Conservation (phyloP, 37 sponge, comb jelly and placozoan genomes). For the Bolinopsis microptera region DNA sequence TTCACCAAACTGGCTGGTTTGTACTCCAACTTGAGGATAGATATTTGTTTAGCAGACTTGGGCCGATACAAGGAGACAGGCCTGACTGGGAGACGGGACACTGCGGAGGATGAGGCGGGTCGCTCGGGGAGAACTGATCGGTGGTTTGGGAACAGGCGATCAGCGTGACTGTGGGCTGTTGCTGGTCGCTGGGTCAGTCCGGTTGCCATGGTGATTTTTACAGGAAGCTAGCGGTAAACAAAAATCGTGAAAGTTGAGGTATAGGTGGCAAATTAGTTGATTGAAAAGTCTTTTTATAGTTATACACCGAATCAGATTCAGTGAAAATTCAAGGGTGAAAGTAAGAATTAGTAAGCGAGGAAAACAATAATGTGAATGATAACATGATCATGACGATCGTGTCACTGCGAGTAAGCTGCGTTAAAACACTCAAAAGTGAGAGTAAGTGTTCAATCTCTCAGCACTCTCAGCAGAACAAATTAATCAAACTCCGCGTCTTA, state of each 20-base stretch:
- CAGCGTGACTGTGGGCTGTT: not conserved
- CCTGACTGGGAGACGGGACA: not conserved
- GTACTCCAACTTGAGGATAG: conserved; percentile 28
- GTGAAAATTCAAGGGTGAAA: no score
- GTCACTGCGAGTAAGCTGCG: not conserved
- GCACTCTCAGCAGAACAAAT: not conserved
- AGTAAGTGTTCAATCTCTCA: not conserved
- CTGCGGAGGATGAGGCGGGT: not conserved
- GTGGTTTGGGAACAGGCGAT: not conserved
- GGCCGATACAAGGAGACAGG: not conserved
- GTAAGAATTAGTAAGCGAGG: no score
- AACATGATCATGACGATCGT: no score
- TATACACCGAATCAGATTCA: no score
- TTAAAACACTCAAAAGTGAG: not conserved
- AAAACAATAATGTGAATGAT: no score
- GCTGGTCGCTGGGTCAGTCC: not conserved
- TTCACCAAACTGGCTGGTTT: not conserved
- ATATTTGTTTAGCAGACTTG: conserved; percentile 8
- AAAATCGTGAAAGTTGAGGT: no score
- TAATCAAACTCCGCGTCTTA: not conserved
- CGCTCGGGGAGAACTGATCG: not conserved
- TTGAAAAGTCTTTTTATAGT: no score
- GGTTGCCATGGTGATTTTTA: not conserved
- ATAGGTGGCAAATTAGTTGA: no score
- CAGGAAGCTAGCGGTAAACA: no score